phyloP scores from a whole-genome alignment of 2,113 vertebrate genomes.

The Lanius collurio region DNA sequence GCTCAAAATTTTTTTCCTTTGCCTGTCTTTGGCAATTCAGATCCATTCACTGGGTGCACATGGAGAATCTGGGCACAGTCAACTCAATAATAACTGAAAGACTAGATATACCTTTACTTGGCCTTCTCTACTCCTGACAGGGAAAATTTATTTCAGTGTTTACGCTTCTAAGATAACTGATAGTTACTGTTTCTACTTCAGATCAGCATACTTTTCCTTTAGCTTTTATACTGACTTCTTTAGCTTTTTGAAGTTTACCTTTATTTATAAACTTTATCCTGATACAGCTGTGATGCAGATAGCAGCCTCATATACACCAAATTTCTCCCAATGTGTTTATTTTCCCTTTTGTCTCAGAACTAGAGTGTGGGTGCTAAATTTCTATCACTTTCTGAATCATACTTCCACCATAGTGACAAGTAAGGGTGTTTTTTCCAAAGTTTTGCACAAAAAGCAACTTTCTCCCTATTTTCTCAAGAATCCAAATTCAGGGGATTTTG shows the following conservation, averaged over 20 bases:
- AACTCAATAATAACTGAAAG: neutral
- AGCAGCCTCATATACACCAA: neutral
- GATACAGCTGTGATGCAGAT: neutral
- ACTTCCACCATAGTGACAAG: accelerated
- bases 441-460: neutral
- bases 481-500: neutral
- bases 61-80: neutral
- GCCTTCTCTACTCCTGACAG: neutral
- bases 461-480: neutral
- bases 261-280: neutral
- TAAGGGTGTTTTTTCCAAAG: neutral
- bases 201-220: neutral
- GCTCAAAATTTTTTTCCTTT: neutral
- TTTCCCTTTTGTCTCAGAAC: neutral
- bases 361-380: accelerated
- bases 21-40: neutral
- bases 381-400: neutral
- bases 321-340: neutral
- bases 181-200: neutral
- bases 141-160: neutral
- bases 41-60: neutral
- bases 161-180: neutral
- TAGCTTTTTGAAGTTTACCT: neutral
- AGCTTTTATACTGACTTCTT: neutral
- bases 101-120: neutral